Evolutionary conservation across 2,888 invertebrate species (phyloP), one percentile per base, ranked within the genome.

Genomic region (Troilus luridus): DNA sequence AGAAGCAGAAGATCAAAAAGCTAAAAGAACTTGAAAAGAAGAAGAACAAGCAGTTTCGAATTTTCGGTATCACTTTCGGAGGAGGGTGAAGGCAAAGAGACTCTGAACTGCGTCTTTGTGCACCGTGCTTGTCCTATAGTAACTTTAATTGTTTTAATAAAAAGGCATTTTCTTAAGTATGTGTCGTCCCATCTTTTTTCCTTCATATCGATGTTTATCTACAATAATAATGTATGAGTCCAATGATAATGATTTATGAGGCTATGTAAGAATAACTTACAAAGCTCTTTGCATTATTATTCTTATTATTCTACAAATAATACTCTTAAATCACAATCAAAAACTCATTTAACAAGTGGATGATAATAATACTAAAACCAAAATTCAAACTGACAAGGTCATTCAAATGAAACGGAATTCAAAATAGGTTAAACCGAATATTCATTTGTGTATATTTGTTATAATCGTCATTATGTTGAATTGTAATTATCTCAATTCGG

Each of bases 1-100:
- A 27, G 10, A 27, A 19, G 19, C 72, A 77, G 21, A 27, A 10
- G 41, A 7, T 77, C 41, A 77, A 7, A 41, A 77, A 8, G 41
- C 72, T 41, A 9, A 77, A 19, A 77, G 5, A 12, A 24, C 0
- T 67, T 5, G 72, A 41, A 19, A 77, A 41, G 9, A 77, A 77
- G 41, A 72, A 72, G 27, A 41, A 27, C 8, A 77, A 77, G 7
- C 41, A 17, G 41, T 77, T 77, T 41, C 72, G 72, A 27, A 77
- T 77, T 77, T 77, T 77, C 72, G 72, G 72, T 6, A 77, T 77
- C 8, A 77, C 72, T 41, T 77, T 77, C 41, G 72, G 72, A 7
- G 72, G 72, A 41, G 41, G 17, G 1, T 77, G 41, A 77, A 24
- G 10, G 0, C 19, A 19, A 17, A 0, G 0, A 7, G 12, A 41